Evolutionary conservation across 2,888 invertebrate species (phyloP).

Genomic region (Matsumyia berberina): DNA sequence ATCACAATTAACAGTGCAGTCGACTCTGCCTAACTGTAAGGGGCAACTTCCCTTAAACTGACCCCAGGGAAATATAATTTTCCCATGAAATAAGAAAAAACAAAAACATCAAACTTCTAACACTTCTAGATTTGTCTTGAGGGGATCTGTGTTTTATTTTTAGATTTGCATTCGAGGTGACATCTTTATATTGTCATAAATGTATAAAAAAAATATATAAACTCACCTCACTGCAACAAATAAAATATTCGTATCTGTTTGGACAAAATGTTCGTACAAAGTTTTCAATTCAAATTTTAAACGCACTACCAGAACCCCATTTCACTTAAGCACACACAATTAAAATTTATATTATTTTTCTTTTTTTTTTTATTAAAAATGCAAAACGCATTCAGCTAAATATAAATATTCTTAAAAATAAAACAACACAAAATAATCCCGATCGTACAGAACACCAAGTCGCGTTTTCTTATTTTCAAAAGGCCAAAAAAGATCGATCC

Average conservation of each 20-base stretch:
- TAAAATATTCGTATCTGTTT: background rate
- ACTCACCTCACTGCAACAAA: constrained; percentile 28
- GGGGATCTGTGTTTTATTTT: constrained; percentile 8
- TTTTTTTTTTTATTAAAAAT: constrained; percentile 33
- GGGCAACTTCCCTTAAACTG: too few species aligned
- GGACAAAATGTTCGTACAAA: background rate
- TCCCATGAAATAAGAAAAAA: too few species aligned
- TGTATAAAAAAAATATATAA: constrained; percentile 3
- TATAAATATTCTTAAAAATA: constrained; percentile 52
- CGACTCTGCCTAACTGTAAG: too few species aligned
- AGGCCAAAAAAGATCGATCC: constrained; percentile 11
- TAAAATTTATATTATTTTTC: constrained; percentile 11
- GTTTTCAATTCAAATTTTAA: background rate
- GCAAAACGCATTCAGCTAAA: constrained; percentile 30
- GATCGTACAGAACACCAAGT: constrained; percentile 33
- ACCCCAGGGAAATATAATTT: too few species aligned
- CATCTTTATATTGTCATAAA: background rate
- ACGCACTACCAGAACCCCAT: constrained; percentile 9
- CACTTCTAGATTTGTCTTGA: constrained; percentile 17
- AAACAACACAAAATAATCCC: constrained; percentile 30
- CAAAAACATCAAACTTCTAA: constrained; percentile 6
- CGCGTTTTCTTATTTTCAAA: constrained; percentile 12
- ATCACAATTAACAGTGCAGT: too few species aligned
- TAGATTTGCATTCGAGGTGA: constrained; percentile 22
- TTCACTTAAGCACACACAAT: constrained; percentile 31